These are phyloP conservation scores for Scaptodrosophila latifasciaeformis DNA, from an alignment of 2,888 invertebrate genomes.

Conservation along the genomic window DNA sequence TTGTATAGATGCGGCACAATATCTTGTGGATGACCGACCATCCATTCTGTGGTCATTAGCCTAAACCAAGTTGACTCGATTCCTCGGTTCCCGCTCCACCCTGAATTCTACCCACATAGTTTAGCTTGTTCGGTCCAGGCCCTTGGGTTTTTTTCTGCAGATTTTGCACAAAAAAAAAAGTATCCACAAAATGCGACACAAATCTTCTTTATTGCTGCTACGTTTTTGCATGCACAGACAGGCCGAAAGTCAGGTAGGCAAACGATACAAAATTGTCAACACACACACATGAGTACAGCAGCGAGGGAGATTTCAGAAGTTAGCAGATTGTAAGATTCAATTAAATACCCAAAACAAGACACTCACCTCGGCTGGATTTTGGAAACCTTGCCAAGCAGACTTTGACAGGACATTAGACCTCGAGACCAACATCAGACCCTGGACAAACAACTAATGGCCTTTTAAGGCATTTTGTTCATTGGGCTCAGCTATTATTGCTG, in stretches of 20 bases:
- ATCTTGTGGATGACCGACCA: not conserved
- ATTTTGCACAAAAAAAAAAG: constrained; percentile 49
- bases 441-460: constrained; percentile 67
- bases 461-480: constrained; percentile 58
- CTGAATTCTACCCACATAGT: too few relatives aligned
- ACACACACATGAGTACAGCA: not conserved
- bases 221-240: constrained; percentile 58
- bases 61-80: constrained; percentile 63
- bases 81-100: constrained; percentile 36
- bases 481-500: constrained; percentile 17
- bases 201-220: constrained; percentile 66
- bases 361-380: constrained; percentile 22
- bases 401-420: constrained; percentile 57
- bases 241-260: constrained; percentile 10
- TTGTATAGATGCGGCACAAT: constrained; percentile 45
- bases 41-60: constrained; percentile 53
- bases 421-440: constrained; percentile 52
- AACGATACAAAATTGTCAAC: constrained; percentile 8
- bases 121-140: too few relatives aligned
- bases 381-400: too few relatives aligned
- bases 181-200: constrained; percentile 64
- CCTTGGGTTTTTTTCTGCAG: constrained; percentile 61
- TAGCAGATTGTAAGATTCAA: too few relatives aligned
- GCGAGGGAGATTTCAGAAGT: too few relatives aligned
- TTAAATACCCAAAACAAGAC: not conserved